These are phyloP conservation scores for Basileuterus tristriatus DNA, from an alignment of 2,797 vertebrate species.

Conservation along the genomic window DNA sequence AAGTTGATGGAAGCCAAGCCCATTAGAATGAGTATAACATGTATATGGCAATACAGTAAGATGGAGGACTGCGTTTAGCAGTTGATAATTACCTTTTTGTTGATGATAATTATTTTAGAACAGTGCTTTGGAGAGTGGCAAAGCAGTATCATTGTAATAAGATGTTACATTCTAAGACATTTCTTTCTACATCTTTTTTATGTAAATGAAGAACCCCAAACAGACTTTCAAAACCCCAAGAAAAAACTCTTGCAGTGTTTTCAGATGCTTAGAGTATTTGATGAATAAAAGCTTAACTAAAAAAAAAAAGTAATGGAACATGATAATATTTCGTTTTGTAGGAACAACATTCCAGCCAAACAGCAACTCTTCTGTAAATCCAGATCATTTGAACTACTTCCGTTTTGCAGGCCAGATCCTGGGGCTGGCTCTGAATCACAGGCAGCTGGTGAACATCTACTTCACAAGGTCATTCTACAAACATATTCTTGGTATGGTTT, in stretches of 20 bases:
- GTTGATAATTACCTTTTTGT: not conserved
- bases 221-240: not conserved
- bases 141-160: not conserved
- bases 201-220: not conserved
- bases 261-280: not conserved
- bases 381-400: slow-evolving; percentile 98
- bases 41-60: not conserved
- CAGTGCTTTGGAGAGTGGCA: not conserved
- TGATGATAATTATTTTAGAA: not conserved
- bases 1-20: not conserved
- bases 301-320: not conserved
- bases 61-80: not conserved
- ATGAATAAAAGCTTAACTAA: not conserved
- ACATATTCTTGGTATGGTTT: slow-evolving; percentile 92
- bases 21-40: not conserved
- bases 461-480: slow-evolving; percentile 99
- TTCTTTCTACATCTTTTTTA: not conserved
- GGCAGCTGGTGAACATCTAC: slow-evolving; percentile 97
- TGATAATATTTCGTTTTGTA: slow-evolving; percentile 62
- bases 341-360: slow-evolving; percentile 99
- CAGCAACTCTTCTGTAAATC: slow-evolving; percentile 98
- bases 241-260: not conserved
- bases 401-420: slow-evolving; percentile 96
- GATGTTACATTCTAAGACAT: not conserved
- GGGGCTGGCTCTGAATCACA: slow-evolving; percentile 94